Evolutionary conservation across 2,888 invertebrate species (phyloP), one percentile per base, ranked within the genome.

Genomic region (Caenorhabditis sp.): DNA sequence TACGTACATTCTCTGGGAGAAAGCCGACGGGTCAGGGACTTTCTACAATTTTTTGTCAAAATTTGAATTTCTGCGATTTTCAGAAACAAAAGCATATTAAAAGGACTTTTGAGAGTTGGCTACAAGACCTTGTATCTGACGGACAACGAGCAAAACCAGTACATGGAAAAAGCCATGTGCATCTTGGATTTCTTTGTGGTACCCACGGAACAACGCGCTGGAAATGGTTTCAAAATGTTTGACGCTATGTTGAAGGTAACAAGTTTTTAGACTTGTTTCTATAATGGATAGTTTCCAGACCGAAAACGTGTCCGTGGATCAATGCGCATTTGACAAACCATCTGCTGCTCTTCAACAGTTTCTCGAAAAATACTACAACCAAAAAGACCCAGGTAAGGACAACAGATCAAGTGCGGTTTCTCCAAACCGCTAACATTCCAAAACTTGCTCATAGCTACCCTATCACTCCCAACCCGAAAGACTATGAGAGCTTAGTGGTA

Each of bases 161-260:
- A 76, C 50, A 84, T 85, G 79, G 87, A 84, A 20, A 94, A 95
- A 83, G 95, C 97, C 0, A 93, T 96, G 26, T 97, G 97, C 92
- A 94, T 98, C 78, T 94, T 98, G 62, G 98, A 98, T 92, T 98
- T 98, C 93, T 98, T 95, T 92, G 94, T 98, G 24, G 93, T 96
- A 89, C 95, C 95, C 91, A 94, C 95, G 1, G 94, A 95, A 60
- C 98, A 97, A 93, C 94, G 97, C 68, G 94, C 94, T 92, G 98
- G 98, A 9, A 94, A 95, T 91, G 98, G 98, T 1, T 95, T 95
- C 89, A 93, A 94, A 80, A 93, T 98, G 15, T 98, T 96, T 93
- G 96, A 97, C 85, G 94, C 94, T 89, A 97, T 98, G 97, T 93
- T 97, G 11, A 91, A 94, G 92, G 96, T 96, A 13, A 60, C 24